Percentiles rank a stretch among this genome's conserved stretches.
Conservation (phyloP, 1,140 invertebrate genomes). For the Drosophila sulfurigaster region DNA sequence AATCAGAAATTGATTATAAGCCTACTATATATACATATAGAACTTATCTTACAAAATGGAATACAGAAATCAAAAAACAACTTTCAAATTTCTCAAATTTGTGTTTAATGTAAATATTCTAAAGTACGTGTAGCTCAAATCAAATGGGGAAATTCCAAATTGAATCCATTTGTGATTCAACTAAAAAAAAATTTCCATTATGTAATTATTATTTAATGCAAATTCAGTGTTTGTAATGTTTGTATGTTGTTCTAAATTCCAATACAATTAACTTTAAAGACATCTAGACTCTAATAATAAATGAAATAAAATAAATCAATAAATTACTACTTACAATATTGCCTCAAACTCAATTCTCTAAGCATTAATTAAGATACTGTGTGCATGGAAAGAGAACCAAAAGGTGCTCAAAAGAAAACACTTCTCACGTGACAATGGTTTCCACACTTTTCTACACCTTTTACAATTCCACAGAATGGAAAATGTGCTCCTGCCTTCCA, state of each 20-base stretch:
- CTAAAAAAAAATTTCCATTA: slow-evolving; percentile 48
- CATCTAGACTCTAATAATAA: slow-evolving; percentile 63
- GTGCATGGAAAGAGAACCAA: background rate
- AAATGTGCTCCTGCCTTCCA: slow-evolving; percentile 18
- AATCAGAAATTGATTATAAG: slow-evolving; percentile 34
- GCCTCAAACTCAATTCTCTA: slow-evolving; percentile 6
- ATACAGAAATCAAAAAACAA: slow-evolving; percentile 42
- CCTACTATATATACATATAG: slow-evolving; percentile 15
- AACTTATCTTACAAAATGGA: slow-evolving; percentile 19
- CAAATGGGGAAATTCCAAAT: slow-evolving; percentile 45
- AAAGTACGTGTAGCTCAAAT: slow-evolving; percentile 63
- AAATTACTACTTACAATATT: slow-evolving; percentile 32
- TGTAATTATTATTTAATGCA: slow-evolving; percentile 29
- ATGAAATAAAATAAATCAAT: slow-evolving; percentile 53
- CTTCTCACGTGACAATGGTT: slow-evolving; percentile 17
- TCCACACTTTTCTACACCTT: slow-evolving; percentile 6
- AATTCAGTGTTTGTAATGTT: slow-evolving; percentile 78
- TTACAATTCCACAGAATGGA: slow-evolving; percentile 6
- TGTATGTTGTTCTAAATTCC: slow-evolving; percentile 73
- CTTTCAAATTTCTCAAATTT: slow-evolving; percentile 22
- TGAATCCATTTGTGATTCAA: slow-evolving; percentile 40
- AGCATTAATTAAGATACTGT: slow-evolving; percentile 9
- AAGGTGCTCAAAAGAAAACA: slow-evolving; percentile 19
- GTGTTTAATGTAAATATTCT: slow-evolving; percentile 64
- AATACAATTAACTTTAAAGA: slow-evolving; percentile 54